Evolutionary conservation across 35 echinoderm and acorn worm species (phyloP), one percentile per base, ranked within the genome.

Genomic region (Anneissia japonica): DNA sequence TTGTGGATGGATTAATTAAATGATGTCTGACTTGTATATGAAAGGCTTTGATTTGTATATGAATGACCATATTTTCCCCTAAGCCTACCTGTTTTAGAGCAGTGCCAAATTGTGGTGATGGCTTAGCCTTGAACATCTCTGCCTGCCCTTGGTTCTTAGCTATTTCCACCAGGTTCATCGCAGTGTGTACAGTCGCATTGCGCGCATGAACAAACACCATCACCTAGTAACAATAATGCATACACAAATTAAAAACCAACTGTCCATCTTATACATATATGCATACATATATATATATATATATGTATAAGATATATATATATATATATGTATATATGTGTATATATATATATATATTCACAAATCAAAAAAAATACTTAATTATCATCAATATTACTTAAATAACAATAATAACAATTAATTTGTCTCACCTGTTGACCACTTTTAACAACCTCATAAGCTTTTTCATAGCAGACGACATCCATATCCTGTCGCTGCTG

Each of bases 191-290:
- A 13, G 95, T 98, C 17, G 89, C 92, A 89, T 98, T 98, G 35
- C 95, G 81, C 1, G 95, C 95, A 89, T 98, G 95, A 0, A 98
- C 95, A 87, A 98, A 98, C 78, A 98, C 95, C 95, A 98, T 98
- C 19, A 98, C 95, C 95, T 98, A 9, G 29, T 34, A 76, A 81
- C 37, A 51, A 30, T 7, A 30, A 84, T n/a, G n/a, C n/a, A n/a
- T n/a, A n/a, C n/a, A n/a, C n/a, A n/a, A n/a, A n/a, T n/a, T n/a
- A n/a, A n/a, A n/a, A n/a, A n/a, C n/a, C n/a, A n/a, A n/a, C n/a
- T n/a, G n/a, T n/a, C n/a, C n/a, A n/a, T n/a, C n/a, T n/a, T n/a
- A n/a, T n/a, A n/a, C n/a, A n/a, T n/a, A n/a, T n/a, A n/a, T n/a
- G n/a, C n/a, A n/a, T n/a, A n/a, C n/a, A n/a, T n/a, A n/a, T n/a